Base-by-base conservation (phyloP, 2,888 invertebrate genomes). In the Marasmarcha lunaedactyla region DNA sequence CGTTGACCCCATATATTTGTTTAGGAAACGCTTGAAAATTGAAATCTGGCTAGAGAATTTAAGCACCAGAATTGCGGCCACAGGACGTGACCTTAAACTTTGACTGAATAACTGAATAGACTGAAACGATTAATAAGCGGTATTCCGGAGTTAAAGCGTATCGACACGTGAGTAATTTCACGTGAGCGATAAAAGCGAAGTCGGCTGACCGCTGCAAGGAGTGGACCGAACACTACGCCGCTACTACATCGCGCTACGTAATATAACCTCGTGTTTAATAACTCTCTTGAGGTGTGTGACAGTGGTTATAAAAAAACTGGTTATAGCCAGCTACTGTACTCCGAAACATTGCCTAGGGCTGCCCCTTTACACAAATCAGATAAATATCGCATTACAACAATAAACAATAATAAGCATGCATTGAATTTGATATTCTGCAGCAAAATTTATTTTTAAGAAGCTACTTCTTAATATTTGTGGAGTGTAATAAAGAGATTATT, bases 1-100 rank as follows among this genome's bases (percentile, higher is more conserved):
- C 45, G 65, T 56, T 54, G 66, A 67, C 57, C 68, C 67, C 70
- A 71, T 70, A 66, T 55, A 69, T 59, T 55, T 48, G 55, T 47
- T 50, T 55, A 48, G 38, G 45, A 38, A 38, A 43, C 50, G 49
- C 56, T 54, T 49, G 37, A 45, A 36, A 39, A 41, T 14, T 13
- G n/a, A 37, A 42, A 36, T 12, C 26, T 26, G 41, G 38, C 38
- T 25, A 11, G 7, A 33, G 14, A 15, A 30, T 14, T 9, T 14
- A 14, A 14, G 14, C 15, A 14, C 12, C 12, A 15, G 33, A 33
- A n/a, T 33, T 15, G 20, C 27, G 27, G 26, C 10, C 6, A 30
- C 30, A 30, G 2, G 30, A 30, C 30, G 30, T 30, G 30, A 30
- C 11, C 30, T 30, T 7, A 30, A 7, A 11, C 11, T 30, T 2